Evolutionary conservation across 1,140 invertebrate species (phyloP).

Genomic region (Babylonia areolata): DNA sequence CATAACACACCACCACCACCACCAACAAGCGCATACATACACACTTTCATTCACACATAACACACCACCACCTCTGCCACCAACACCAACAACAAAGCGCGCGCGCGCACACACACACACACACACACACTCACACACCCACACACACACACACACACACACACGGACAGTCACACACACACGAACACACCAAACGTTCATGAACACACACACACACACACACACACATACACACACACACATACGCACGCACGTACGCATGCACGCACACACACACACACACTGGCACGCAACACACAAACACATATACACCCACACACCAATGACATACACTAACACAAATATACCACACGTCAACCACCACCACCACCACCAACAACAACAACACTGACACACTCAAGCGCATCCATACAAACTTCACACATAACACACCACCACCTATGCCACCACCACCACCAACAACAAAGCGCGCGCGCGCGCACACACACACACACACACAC

Average conservation of each 20-base stretch:
- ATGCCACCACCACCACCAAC: too few species aligned
- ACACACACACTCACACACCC: neutral
- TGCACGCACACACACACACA: neutral
- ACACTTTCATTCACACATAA: neutral
- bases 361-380: too few species aligned
- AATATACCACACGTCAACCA: too few species aligned
- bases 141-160: constrained; percentile 1
- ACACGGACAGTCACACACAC: neutral
- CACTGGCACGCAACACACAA: neutral
- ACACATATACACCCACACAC: too few species aligned
- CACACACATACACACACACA: neutral
- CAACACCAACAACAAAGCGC: neutral
- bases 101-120: neutral
- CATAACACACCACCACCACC: neutral
- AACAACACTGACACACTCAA: too few species aligned
- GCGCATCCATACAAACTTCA: too few species aligned
- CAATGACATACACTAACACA: too few species aligned
- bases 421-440: too few species aligned
- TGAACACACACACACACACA: neutral
- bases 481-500: too few species aligned
- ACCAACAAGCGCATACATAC: neutral
- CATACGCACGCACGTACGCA: neutral
- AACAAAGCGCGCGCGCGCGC: too few species aligned
- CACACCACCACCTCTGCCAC: constrained; percentile 3
- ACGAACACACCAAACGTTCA: neutral